Base-by-base conservation (phyloP, 2,113 vertebrate genomes). In the Ailuropoda melanoleuca region DNA sequence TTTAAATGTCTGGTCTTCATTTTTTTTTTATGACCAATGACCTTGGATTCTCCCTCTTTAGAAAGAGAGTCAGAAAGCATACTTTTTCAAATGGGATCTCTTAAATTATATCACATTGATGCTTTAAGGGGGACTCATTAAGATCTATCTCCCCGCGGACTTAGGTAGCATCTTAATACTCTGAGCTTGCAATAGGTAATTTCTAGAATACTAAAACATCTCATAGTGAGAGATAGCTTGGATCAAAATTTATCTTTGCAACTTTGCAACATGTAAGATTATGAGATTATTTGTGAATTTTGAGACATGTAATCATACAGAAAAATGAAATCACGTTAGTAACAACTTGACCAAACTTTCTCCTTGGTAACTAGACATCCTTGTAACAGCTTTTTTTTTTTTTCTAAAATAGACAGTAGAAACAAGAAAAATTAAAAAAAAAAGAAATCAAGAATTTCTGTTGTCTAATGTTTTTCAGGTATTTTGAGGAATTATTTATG, bases 41-140 rank as follows among this genome's bases (percentile, higher is more conserved):
- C 17, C 29, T 74, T 1, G 0, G 2, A 23, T 46, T 7, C 4
- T 23, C 0, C 21, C 93, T 97, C 7, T 1, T 46, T 86, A 94
- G 13, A 80, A 93, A 29, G 53, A 77, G 6, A 82, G 39, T 95
- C 37, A 93, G 74, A 93, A 39, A 93, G 58, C 8, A 75, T 43
- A 68, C 62, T 31, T 58, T 78, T 94, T 95, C 78, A 95, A 93
- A 9, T 5, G 66, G 39, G n/a, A 37, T 81, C 15, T 83, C 68
- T 62, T 78, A 56, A 50, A 55, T 66, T 58, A 93, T 43, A 72
- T 7, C 37, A 60, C 26, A 64, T 24, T 0, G n/a, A 39, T 85
- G 48, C n/a, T 46, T 58, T 86, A 14, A 56, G 34, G 3, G 31
- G 26, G 12, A 88, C 58, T 50, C 60, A 85, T 94, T 90, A 88